Evolutionary conservation across 2,888 invertebrate species (phyloP), one percentile per base, ranked within the genome.

Genomic region (Caenorhabditis imperialis): DNA sequence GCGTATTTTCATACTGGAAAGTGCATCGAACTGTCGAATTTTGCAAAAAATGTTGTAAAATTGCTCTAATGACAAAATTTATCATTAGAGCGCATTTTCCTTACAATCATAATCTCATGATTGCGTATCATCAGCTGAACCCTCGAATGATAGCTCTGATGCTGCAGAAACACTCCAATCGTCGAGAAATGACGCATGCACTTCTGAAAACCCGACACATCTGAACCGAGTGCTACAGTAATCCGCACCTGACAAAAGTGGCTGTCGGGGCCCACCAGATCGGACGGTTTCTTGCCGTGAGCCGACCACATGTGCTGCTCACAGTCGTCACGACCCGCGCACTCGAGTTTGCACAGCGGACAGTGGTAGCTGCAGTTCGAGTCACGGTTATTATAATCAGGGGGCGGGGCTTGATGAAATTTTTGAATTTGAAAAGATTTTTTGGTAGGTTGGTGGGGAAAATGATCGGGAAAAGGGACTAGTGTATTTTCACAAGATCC

Each of bases 71-170:
- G 27, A 38, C 18, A 4, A 47, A 22, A n/a, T n/a, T n/a, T n/a
- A n/a, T n/a, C n/a, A n/a, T n/a, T n/a, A n/a, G n/a, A n/a, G n/a
- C n/a, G n/a, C n/a, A n/a, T 20, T 14, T 45, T 22, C 3, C 54
- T 47, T 1, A 57, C 67, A 35, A 10, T 10, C 4, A 81, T 77
- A 22, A 84, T 47, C 37, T 83, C 81, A 8, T 75, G 77, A 23
- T 79, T 65, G 23, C 76, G 58, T 16, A 87, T 71, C 75, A 87
- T 79, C 25, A 81, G 33, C 30, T 81, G 79, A 18, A 87, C 81
- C 37, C 86, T 74, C n/a, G 84, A 81, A 77, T 87, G 87, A 50
- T 86, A 85, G 60, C 82, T 81, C 35, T 82, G 81, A 70, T 87
- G 87, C 44, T 84, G 85, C 18, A 82, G 76, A 35, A 65, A 54